A percentile compares a stretch with the other conserved stretches of the same genome.
Evolutionary conservation across 2,797 vertebrate species (phyloP).

Genomic region (Rhabdophis nuchalis): DNA sequence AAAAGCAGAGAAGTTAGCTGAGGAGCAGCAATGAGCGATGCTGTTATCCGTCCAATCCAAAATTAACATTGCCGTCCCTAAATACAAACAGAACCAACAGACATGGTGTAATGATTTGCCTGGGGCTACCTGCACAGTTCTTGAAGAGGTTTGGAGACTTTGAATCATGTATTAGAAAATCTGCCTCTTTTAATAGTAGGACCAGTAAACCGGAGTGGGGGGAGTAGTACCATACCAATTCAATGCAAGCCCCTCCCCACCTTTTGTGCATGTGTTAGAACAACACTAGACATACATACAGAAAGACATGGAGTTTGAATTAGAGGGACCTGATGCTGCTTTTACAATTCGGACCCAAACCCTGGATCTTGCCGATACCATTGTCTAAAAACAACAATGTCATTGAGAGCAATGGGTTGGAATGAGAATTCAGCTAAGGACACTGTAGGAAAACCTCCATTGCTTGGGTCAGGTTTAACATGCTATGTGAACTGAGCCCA

Average conservation of each 20-base stretch:
- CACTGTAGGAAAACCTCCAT: neutral
- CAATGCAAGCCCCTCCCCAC: neutral
- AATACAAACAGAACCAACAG: constrained; percentile 5
- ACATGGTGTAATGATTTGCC: neutral
- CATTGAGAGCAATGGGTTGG: neutral
- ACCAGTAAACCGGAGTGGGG: neutral
- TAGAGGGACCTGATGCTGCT: neutral
- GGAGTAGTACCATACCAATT: neutral
- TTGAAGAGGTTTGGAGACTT: neutral
- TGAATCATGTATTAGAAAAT: neutral
- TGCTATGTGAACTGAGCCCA: neutral
- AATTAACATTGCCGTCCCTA: neutral
- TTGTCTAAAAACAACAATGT: neutral
- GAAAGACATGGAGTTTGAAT: neutral
- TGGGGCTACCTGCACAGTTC: neutral
- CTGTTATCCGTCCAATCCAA: constrained; percentile 5
- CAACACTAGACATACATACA: too few species aligned
- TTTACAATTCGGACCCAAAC: neutral
- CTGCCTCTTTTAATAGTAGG: neutral
- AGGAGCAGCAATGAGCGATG: constrained; percentile 41
- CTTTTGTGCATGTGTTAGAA: neutral
- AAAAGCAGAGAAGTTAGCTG: constrained; percentile 65
- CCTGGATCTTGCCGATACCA: neutral
- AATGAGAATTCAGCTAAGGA: neutral
- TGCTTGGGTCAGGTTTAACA: neutral